Percentiles rank a stretch among this genome's conserved stretches.
Evolutionary conservation across 1,140 invertebrate genomes (phyloP).

Genomic region (Bombus waltoni): DNA sequence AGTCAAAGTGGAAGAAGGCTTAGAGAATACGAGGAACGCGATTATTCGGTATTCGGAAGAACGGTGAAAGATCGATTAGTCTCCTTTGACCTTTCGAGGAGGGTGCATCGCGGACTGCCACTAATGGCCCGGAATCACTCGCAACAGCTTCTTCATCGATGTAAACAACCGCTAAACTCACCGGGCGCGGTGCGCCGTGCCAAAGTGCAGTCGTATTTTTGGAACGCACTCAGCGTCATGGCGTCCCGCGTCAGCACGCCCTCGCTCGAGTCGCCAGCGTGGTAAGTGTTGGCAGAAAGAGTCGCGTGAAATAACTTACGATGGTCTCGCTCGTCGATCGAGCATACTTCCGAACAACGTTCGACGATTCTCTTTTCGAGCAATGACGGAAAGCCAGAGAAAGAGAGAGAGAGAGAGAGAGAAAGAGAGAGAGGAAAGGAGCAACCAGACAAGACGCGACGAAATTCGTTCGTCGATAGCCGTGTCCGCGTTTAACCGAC

Average conservation of each 20-base stretch:
- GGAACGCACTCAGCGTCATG: conserved; percentile 75
- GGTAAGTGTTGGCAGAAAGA: conserved; percentile 57
- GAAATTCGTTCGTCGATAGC: not conserved
- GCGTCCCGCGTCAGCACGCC: conserved; percentile 74
- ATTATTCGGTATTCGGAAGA: not conserved
- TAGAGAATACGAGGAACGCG: not conserved
- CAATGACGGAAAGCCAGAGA: not conserved
- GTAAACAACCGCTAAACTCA: conserved; percentile 77
- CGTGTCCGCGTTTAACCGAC: no score
- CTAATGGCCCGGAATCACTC: conserved; percentile 74
- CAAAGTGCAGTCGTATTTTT: conserved; percentile 77
- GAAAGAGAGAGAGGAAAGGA: not conserved
- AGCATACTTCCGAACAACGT: not conserved
- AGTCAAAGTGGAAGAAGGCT: not conserved
- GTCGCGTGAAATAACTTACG: conserved; percentile 41
- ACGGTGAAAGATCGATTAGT: not conserved
- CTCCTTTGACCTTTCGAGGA: not conserved
- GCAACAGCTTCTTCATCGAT: conserved; percentile 79
- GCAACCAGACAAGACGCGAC: not conserved
- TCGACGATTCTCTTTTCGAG: not conserved
- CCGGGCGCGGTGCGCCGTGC: conserved; percentile 65
- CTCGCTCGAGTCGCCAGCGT: conserved; percentile 61
- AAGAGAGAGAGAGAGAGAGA: not conserved
- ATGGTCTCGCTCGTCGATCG: not conserved
- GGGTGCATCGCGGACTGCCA: conserved; percentile 67